Evolutionary conservation across 2,888 invertebrate genomes (phyloP).

Genomic region (Drosophila flavopinicola): DNA sequence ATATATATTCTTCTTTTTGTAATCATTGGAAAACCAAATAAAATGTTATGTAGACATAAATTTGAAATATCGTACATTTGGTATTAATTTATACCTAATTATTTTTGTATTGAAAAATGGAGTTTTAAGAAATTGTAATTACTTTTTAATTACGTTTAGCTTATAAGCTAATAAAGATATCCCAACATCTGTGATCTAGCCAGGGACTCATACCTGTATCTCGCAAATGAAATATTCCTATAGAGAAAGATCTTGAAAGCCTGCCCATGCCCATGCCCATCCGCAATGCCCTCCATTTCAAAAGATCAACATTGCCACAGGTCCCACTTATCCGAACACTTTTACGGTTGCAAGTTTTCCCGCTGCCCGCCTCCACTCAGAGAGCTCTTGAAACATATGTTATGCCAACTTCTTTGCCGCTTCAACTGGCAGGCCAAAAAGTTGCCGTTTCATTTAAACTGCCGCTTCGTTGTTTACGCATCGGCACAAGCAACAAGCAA

Average conservation of each 20-base stretch:
- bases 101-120: background rate
- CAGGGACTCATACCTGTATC: background rate
- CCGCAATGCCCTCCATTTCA: constrained; percentile 9
- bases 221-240: background rate
- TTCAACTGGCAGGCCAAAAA: constrained; percentile 59
- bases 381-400: constrained; percentile 41
- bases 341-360: constrained; percentile 47
- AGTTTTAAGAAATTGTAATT: background rate
- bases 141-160: background rate
- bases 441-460: constrained; percentile 76
- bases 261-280: constrained; percentile 21
- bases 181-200: background rate
- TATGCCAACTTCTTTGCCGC: constrained; percentile 65
- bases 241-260: constrained; percentile 5
- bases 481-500: constrained; percentile 60
- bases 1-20: too few relatives aligned
- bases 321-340: constrained; percentile 46
- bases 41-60: too few relatives aligned
- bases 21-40: too few relatives aligned
- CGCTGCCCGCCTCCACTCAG: background rate
- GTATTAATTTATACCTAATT: too few relatives aligned
- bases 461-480: constrained; percentile 75
- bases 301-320: constrained; percentile 35
- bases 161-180: background rate
- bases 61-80: too few relatives aligned